Percentiles rank a stretch among this genome's conserved stretches.
phyloP scores from a whole-genome alignment of 2,888 invertebrate species.

The Drosophila flavopinicola region DNA sequence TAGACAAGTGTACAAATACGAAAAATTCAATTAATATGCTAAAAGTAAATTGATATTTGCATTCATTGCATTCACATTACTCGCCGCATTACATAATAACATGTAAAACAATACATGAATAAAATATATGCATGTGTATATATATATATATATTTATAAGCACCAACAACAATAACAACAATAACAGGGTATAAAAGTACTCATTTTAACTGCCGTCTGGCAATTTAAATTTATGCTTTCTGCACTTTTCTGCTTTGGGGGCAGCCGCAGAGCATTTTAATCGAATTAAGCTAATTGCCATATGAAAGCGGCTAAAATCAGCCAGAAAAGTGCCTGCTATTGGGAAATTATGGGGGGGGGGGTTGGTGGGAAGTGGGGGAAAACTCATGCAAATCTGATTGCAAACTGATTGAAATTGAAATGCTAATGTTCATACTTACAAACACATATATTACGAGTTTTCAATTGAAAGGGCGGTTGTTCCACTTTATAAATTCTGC shows the following conservation, averaged over 20 bases:
- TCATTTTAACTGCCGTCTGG: conserved; percentile 17
- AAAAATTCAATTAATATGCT: conserved; percentile 80
- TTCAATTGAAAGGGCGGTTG: background rate
- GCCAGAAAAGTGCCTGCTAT: too few relatives aligned
- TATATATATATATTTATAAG: background rate
- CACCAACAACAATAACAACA: conserved; percentile 36
- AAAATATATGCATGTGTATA: conserved; percentile 12
- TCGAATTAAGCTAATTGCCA: conserved; percentile 78
- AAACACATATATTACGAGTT: background rate
- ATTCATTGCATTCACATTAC: conserved; percentile 63
- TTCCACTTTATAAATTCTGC: conserved; percentile 22
- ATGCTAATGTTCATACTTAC: conserved; percentile 27
- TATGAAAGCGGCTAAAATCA: conserved; percentile 34
- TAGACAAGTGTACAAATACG: conserved; percentile 62
- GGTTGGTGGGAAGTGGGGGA: too few relatives aligned
- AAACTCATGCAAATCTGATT: conserved; percentile 59
- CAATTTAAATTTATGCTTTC: conserved; percentile 48
- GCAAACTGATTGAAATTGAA: conserved; percentile 57
- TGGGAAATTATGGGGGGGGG: too few relatives aligned
- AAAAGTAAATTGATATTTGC: conserved; percentile 77
- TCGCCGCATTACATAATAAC: conserved; percentile 56
- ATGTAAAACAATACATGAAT: conserved; percentile 50
- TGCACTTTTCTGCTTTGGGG: conserved; percentile 16
- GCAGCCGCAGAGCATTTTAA: conserved; percentile 58
- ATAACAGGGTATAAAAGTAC: conserved; percentile 8